Evolutionary conservation across 2,113 vertebrate genomes (phyloP), one percentile per base, ranked within the genome.

Genomic region (Poecilia latipinna): DNA sequence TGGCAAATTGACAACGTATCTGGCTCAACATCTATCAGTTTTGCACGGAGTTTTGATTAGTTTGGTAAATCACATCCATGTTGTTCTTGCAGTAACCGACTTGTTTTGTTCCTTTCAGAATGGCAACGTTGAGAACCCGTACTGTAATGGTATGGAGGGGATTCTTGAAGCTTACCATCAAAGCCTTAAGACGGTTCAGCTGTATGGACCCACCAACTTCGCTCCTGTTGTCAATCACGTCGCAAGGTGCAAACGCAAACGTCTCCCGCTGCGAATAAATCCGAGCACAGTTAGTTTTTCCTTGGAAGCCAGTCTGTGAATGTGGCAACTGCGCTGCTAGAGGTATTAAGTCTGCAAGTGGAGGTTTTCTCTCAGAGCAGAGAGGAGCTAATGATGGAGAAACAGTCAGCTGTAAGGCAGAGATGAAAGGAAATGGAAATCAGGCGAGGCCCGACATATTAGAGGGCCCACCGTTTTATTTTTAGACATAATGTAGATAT

Each of bases 131-230:
- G 95, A 97, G 77, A 97, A 98, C 90, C 97, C 97, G 0, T 97
- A 96, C 0, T 99, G 97, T 85, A 93, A 94, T 0, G 97, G 97
- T 65, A 98, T 99, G 64, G 96, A 97, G 39, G 97, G 97, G 4
- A 97, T 99, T 79, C 92, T 99, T 3, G 97, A 98, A 73, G 97
- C 97, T 0, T 99, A 99, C 75, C 97, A 99, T 90, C 93, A 94
- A 91, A 98, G 97, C 93, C 96, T 99, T 88, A 97, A 97, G 93
- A 96, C 95, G 0, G 97, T 99, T 82, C 97, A 99, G 94, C 96
- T 99, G 42, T 99, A 98, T 0, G 97, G 97, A 24, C 97, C 97
- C 66, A 99, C 97, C 82, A 99, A 99, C 92, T 99, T 99, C 0
- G 95, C 97, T 22, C 97, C 97, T 0, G 95, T 99, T 0, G 95